Evolutionary conservation across 2,113 vertebrate species (phyloP).

Genomic region (Motacilla alba): DNA sequence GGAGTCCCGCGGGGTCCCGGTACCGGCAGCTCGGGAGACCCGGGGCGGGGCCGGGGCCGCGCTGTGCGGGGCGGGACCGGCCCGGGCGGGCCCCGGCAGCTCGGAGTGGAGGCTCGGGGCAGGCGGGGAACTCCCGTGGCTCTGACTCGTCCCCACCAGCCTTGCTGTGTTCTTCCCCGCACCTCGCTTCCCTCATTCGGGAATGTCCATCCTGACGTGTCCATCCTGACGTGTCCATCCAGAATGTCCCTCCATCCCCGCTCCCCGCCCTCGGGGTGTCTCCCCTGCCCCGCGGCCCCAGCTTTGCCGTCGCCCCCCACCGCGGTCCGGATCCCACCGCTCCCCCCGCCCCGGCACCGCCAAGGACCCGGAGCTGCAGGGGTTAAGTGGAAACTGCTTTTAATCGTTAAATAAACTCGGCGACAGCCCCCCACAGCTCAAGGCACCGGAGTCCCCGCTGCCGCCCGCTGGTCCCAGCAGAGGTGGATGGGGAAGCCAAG

Average conservation of each 20-base stretch:
- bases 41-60: too few relatives aligned
- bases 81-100: too few relatives aligned
- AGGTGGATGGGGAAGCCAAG: slow-evolving; percentile 54
- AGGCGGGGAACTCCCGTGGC: neutral
- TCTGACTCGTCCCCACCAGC: neutral
- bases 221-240: neutral
- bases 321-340: neutral
- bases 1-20: too few relatives aligned
- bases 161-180: neutral
- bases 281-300: neutral
- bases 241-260: neutral
- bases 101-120: too few relatives aligned
- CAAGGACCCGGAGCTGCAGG: neutral
- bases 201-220: neutral
- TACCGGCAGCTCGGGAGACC: neutral
- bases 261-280: neutral
- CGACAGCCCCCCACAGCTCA: slow-evolving; percentile 15
- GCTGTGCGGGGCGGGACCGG: neutral
- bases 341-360: neutral
- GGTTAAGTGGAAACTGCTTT: slow-evolving; percentile 58
- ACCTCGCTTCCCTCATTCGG: neutral
- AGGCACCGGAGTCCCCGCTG: slow-evolving; percentile 48
- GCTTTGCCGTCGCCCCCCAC: neutral
- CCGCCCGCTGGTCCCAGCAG: neutral
- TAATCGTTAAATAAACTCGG: slow-evolving; percentile 54